Evolutionary conservation across 2,888 invertebrate species (phyloP), one percentile per base, ranked within the genome.

Genomic region (Xanthorhoe designata): DNA sequence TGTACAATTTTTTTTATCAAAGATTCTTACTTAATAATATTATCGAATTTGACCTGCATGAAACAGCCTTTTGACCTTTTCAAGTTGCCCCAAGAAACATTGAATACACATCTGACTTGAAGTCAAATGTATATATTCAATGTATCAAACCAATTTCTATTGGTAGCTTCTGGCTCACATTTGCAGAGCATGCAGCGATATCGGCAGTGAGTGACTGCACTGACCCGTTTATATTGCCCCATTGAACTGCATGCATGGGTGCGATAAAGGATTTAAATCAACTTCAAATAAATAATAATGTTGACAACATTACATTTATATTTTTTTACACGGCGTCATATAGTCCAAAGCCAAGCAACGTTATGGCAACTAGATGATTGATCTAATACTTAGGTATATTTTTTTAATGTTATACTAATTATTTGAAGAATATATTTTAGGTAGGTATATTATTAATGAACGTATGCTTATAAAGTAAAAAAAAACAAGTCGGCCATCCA

Each of bases 221-320:
- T 51, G 54, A 58, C 57, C 61, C 61, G 54, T 56, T 56, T 61
- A 29, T 50, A 66, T 54, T 62, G 54, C 53, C 15, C 50, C 58
- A 62, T 66, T 61, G 54, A 45, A 51, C 54, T 54, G 54, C 17
- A 58, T 66, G 66, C 58, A 58, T 35, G 32, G 49, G 49, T 29
- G 17, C 62, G 66, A 66, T 66, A 66, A 51, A 54, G 24, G 50
- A 54, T 19, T 66, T 55, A 58, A 19, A 58, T 49, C 29, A 17
- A 47, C 18, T 61, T 50, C 8, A n/a, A 53, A 9, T 51, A 24
- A 52, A n/a, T n/a, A n/a, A n/a, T n/a, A n/a, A n/a, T n/a, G n/a
- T 52, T 52, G 38, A 42, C 32, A 53, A 53, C 35, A 64, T 24
- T 24, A 24, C 24, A 4, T 3, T 24, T 24, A 24, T 24, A 1